A percentile compares a stretch with the other conserved stretches of the same genome.
phyloP scores from a whole-genome alignment of 2,113 vertebrate species.

The Heteronetta atricapilla region DNA sequence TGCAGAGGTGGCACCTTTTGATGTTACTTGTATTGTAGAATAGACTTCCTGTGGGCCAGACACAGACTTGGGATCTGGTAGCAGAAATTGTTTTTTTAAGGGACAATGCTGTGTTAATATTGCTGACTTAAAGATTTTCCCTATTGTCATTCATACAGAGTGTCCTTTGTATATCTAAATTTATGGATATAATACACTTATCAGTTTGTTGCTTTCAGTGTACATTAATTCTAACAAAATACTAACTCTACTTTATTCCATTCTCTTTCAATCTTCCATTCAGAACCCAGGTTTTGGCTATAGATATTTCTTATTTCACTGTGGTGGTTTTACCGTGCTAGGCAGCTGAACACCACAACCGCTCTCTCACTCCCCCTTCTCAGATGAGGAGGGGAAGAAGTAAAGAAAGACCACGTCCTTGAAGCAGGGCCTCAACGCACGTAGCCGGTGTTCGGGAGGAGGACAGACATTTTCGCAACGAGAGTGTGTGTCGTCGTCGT shows the following conservation, averaged over 20 bases:
- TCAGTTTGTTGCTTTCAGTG: background rate
- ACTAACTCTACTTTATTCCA: background rate
- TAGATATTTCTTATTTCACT: background rate
- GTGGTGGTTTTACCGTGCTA: too few relatives aligned
- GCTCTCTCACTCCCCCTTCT: too few relatives aligned
- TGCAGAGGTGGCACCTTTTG: background rate
- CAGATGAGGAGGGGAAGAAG: too few relatives aligned
- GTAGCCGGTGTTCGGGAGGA: too few relatives aligned
- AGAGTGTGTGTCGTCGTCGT: too few relatives aligned
- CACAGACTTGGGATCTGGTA: background rate
- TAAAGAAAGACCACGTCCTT: too few relatives aligned
- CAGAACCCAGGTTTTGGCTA: background rate
- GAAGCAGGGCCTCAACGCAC: too few relatives aligned
- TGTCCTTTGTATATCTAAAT: background rate
- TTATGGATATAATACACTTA: background rate
- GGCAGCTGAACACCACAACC: too few relatives aligned
- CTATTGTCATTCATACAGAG: background rate
- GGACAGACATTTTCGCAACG: too few relatives aligned
- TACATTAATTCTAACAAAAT: background rate
- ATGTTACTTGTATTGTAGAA: background rate
- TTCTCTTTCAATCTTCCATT: background rate
- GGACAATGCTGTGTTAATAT: background rate
- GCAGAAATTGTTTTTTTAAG: background rate
- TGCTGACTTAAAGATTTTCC: background rate
- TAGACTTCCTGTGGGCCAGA: background rate